Evolutionary conservation across 2,113 vertebrate species (phyloP).

Genomic region (Dicaeum eximium): DNA sequence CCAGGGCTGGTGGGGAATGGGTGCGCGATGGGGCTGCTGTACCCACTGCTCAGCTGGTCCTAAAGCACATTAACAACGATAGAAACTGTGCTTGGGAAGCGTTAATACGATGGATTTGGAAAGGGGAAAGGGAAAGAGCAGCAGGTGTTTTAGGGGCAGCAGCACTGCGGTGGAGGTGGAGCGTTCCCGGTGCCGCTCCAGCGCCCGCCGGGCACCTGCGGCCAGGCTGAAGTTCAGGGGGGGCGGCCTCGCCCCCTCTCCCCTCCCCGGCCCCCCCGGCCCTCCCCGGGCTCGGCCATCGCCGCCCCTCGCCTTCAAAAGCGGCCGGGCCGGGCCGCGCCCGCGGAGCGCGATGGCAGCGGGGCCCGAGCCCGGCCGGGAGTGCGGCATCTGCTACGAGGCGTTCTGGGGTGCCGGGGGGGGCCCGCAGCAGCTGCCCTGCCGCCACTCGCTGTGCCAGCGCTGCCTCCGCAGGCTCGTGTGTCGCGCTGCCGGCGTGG

Average conservation of each 20-base stretch:
- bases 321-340: rapidly evolving
- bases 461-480: conserved; percentile 47
- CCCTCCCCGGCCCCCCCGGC: not conserved
- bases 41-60: rapidly evolving
- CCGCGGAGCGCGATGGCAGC: not conserved
- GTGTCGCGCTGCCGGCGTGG: not conserved
- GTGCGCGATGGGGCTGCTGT: rapidly evolving
- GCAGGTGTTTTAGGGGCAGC: not conserved
- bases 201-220: not conserved
- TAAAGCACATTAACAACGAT: rapidly evolving
- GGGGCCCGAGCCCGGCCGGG: not conserved
- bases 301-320: not conserved
- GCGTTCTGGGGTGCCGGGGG: not conserved
- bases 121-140: no score
- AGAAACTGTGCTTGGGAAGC: rapidly evolving
- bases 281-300: not conserved
- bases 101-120: rapidly evolving
- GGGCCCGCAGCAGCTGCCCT: conserved; percentile 33
- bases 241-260: not conserved
- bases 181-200: not conserved
- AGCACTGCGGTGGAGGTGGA: not conserved
- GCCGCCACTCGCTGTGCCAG: conserved; percentile 53
- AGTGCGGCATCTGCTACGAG: conserved; percentile 67
- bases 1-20: not conserved
- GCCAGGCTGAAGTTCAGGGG: not conserved